Evolutionary conservation across 2,888 invertebrate genomes (phyloP).

Genomic region (Pemphredon lugubris): DNA sequence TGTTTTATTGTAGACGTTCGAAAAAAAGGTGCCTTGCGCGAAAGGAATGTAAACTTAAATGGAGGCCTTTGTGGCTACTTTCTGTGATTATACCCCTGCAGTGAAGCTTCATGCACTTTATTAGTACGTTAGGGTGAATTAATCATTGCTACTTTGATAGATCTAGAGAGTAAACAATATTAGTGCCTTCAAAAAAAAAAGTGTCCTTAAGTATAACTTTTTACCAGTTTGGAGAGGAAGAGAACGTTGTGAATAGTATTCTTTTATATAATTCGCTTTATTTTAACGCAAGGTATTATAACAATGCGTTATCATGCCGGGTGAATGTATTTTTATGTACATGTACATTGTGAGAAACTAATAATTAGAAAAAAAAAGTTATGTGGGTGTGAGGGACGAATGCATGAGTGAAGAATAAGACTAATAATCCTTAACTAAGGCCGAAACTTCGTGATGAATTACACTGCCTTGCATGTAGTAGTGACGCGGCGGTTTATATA

Average conservation of each 20-base stretch:
- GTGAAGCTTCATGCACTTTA: conserved; percentile 49
- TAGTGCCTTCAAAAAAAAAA: conserved; percentile 48
- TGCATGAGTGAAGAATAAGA: conserved; percentile 42
- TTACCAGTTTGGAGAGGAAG: conserved; percentile 54
- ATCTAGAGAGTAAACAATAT: conserved; percentile 30
- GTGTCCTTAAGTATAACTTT: conserved; percentile 68
- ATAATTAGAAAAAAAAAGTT: conserved; percentile 29
- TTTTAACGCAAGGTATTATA: conserved; percentile 59
- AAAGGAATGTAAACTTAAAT: conserved; percentile 51
- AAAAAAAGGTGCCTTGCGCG: conserved; percentile 52
- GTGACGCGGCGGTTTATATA: conserved; percentile 63
- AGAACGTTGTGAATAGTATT: conserved; percentile 75
- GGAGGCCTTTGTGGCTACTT: conserved; percentile 49
- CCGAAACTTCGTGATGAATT: conserved; percentile 54
- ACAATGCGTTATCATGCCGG: conserved; percentile 50
- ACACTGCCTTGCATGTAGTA: conserved; percentile 61
- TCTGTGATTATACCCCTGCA: conserved; percentile 64
- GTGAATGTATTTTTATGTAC: conserved; percentile 64
- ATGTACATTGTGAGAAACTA: conserved; percentile 60
- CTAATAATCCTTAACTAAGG: conserved; percentile 51
- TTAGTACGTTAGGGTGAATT: conserved; percentile 41
- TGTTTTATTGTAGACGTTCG: conserved; percentile 52
- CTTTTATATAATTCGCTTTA: conserved; percentile 70
- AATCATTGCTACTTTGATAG: conserved; percentile 27
- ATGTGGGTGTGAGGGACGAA: conserved; percentile 37